Conservation (phyloP, 53 echinoderm and acorn worm species). For the Actinopyga echinites region DNA sequence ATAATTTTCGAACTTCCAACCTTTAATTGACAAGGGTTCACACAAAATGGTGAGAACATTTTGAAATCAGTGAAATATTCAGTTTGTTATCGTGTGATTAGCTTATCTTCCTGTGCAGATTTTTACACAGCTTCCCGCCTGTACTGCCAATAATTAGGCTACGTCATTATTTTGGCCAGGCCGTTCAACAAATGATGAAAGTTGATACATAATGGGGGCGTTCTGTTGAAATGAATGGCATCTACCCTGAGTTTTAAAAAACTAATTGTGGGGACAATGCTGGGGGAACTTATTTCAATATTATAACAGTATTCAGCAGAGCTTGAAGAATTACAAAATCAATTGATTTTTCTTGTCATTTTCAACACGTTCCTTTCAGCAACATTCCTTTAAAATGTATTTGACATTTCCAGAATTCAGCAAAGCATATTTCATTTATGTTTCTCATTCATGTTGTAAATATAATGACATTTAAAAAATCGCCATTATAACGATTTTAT, state of each 20-base stretch:
- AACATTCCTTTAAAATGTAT: conserved; percentile 14
- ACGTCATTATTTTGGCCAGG: not conserved
- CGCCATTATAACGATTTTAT: no score
- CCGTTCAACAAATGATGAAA: not conserved
- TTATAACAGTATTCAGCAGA: conserved; percentile 13
- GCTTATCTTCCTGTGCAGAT: no score
- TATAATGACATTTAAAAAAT: conserved; percentile 10
- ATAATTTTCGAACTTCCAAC: no score
- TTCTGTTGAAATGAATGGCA: no score
- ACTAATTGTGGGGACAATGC: no score
- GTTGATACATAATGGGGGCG: no score
- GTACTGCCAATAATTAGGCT: not conserved
- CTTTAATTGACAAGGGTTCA: no score
- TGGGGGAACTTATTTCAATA: not conserved
- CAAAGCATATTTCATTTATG: conserved; percentile 21
- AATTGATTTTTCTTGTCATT: not conserved
- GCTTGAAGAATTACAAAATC: not conserved
- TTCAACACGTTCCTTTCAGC: conserved; percentile 28
- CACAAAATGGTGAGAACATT: no score
- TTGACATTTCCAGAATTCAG: conserved; percentile 11
- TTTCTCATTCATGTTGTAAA: conserved; percentile 20
- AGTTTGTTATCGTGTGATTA: no score
- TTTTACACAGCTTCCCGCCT: no score
- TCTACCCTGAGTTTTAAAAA: no score
- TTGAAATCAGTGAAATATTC: no score